These are phyloP conservation scores for Zelostemma sp. DNA, from an alignment of 1,140 invertebrate genomes.

Conservation along the genomic window DNA sequence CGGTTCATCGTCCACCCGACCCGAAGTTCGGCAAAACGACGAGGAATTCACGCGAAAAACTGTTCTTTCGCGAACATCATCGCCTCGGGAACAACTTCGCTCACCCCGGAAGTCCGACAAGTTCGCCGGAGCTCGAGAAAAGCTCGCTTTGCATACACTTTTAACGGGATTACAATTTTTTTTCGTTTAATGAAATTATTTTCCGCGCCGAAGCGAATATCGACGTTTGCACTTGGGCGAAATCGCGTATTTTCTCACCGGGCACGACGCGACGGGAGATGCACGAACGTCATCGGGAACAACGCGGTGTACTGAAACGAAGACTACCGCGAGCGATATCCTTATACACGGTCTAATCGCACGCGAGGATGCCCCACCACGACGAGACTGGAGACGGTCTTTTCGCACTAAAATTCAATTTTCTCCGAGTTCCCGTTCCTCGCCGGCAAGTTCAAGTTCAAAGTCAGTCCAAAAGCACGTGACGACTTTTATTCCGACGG, in stretches of 20 bases:
- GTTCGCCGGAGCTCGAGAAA: conserved; percentile 3
- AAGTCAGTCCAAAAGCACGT: too few relatives aligned
- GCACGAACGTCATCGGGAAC: conserved; percentile 9
- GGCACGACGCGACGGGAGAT: not conserved
- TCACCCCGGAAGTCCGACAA: conserved; percentile 5
- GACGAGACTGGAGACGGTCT: conserved; percentile 17
- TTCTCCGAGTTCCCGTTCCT: conserved; percentile 2
- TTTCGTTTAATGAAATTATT: not conserved
- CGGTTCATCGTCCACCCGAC: too few relatives aligned
- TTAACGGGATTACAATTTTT: conserved; percentile 9
- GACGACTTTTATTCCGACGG: too few relatives aligned
- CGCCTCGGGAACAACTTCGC: too few relatives aligned
- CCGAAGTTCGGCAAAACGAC: not conserved
- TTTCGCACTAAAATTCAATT: not conserved
- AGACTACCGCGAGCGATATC: conserved; percentile 18
- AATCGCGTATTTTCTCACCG: conserved; percentile 18
- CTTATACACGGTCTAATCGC: conserved; percentile 38
- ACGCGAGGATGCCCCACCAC: conserved; percentile 16
- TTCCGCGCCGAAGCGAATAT: not conserved
- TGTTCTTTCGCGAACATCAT: too few relatives aligned
- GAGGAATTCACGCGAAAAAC: not conserved
- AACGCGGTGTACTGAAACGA: conserved; percentile 19
- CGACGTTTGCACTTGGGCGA: conserved; percentile 12
- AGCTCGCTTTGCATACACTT: conserved; percentile 10
- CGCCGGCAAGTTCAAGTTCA: conserved; percentile 17